Evolutionary conservation across 2,113 vertebrate species (phyloP).

Genomic region (Onychorhynchus coronatus): DNA sequence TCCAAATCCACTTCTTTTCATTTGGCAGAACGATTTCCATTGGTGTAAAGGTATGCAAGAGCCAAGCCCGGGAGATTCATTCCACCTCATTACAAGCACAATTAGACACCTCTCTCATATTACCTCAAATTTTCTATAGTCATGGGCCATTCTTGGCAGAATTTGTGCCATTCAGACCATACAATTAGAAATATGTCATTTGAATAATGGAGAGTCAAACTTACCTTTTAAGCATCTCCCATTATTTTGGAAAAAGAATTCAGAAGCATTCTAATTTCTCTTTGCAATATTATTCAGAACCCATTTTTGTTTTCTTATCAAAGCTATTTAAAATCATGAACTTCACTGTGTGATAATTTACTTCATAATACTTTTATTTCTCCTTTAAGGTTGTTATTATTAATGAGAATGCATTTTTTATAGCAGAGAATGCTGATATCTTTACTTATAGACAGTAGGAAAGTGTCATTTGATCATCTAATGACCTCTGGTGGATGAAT

Average conservation of each 20-base stretch:
- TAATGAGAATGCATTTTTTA: constrained; percentile 65
- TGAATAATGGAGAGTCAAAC: neutral
- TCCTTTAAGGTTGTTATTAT: constrained; percentile 63
- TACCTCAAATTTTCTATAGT: neutral
- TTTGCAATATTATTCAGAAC: constrained; percentile 10
- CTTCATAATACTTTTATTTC: constrained; percentile 51
- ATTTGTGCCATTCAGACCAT: neutral
- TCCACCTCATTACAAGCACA: neutral
- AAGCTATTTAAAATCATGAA: constrained; percentile 46
- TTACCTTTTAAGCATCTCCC: neutral
- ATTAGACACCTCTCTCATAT: neutral
- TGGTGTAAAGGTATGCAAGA: neutral
- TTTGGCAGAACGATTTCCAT: neutral
- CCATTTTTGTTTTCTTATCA: constrained; percentile 50
- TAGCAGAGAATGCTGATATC: constrained; percentile 35
- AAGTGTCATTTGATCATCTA: constrained; percentile 69
- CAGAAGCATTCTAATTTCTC: neutral
- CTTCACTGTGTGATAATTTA: constrained; percentile 14
- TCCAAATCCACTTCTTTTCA: neutral
- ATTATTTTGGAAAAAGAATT: constrained; percentile 19
- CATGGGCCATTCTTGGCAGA: neutral
- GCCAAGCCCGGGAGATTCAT: neutral
- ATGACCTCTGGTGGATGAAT: constrained; percentile 75
- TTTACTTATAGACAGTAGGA: constrained; percentile 47
- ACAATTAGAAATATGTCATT: constrained; percentile 22